These are phyloP conservation scores for Gymnodraco acuticeps DNA, from an alignment of 2,797 vertebrate species.

Conservation along the genomic window DNA sequence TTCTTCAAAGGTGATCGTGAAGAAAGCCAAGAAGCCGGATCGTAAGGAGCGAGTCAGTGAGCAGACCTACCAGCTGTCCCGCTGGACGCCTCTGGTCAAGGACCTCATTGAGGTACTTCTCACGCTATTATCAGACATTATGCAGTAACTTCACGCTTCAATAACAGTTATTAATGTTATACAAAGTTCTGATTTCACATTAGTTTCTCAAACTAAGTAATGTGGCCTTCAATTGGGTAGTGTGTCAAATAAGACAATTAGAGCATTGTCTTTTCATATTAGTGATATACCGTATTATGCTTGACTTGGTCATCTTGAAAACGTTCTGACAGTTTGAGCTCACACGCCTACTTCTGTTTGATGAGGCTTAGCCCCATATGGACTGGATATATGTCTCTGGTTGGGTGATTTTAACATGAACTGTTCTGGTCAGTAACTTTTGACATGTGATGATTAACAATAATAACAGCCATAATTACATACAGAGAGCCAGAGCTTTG, in stretches of 20 bases:
- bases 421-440: too few species aligned
- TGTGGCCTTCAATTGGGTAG: neutral
- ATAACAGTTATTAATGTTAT: neutral
- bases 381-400: too few species aligned
- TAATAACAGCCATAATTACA: too few species aligned
- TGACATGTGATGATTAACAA: too few species aligned
- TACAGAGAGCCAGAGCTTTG: neutral
- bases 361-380: neutral
- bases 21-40: slow-evolving; percentile 93
- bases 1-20: slow-evolving; percentile 55
- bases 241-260: neutral
- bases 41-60: slow-evolving; percentile 96
- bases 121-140: neutral
- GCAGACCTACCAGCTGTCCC: slow-evolving; percentile 98
- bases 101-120: slow-evolving; percentile 95
- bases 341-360: neutral
- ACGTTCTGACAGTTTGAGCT: neutral
- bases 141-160: neutral
- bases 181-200: neutral
- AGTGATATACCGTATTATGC: neutral
- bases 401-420: too few species aligned
- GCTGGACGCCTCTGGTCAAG: slow-evolving; percentile 95
- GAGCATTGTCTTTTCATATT: neutral
- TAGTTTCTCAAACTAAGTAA: neutral
- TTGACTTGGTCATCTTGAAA: neutral